Conservation (phyloP, 2,113 vertebrate species). For the Psittacus erithacus region DNA sequence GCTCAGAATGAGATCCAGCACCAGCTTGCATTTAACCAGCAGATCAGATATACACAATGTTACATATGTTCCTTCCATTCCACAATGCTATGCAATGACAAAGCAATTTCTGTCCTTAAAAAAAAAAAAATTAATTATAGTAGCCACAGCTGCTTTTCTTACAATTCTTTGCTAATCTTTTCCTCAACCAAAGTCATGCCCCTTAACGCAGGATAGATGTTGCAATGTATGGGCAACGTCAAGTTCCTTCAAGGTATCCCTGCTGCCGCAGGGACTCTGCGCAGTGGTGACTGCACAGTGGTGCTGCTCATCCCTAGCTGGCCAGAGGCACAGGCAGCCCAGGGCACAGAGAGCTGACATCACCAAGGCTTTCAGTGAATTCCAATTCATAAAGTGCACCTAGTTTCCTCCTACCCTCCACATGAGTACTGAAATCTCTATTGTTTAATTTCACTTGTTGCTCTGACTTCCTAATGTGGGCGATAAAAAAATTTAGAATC, state of each 20-base stretch:
- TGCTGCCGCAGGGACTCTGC: accelerated
- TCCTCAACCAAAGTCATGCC: not conserved
- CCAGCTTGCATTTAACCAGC: not conserved
- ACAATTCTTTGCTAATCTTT: not conserved
- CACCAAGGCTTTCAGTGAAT: not conserved
- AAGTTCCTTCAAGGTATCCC: not conserved
- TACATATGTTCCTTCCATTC: not conserved
- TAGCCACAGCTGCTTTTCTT: not conserved
- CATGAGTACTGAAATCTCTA: not conserved
- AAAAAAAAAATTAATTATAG: not conserved
- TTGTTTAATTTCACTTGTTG: not conserved
- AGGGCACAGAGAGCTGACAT: not conserved
- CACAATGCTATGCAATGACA: not conserved
- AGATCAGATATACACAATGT: no score
- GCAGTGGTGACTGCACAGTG: accelerated
- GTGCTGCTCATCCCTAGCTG: not conserved
- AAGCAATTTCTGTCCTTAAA: not conserved
- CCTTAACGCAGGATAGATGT: not conserved
- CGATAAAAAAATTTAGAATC: not conserved
- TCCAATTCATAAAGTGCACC: not conserved
- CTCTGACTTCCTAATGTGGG: not conserved
- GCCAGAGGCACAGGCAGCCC: not conserved
- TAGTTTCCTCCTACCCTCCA: not conserved
- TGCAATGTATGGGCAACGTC: accelerated
- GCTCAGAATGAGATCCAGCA: not conserved